These are phyloP conservation scores for Philaethria dido DNA, from an alignment of 2,888 invertebrate species.

Conservation along the genomic window DNA sequence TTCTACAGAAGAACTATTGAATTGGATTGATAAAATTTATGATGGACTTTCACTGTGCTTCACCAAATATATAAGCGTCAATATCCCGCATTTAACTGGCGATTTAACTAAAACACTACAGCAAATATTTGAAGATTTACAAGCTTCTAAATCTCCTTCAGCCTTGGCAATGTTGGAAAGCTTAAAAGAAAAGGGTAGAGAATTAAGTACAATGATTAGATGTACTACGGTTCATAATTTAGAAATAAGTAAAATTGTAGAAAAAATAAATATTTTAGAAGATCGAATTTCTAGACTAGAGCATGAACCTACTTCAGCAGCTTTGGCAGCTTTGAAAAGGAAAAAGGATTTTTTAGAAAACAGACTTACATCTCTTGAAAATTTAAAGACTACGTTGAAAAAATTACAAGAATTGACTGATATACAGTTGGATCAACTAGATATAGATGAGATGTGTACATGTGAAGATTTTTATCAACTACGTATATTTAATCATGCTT, in stretches of 20 bases:
- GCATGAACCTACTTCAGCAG: slow-evolving; percentile 61
- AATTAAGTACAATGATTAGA: slow-evolving; percentile 63
- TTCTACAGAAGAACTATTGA: slow-evolving; percentile 60
- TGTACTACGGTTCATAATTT: slow-evolving; percentile 60
- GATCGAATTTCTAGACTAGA: slow-evolving; percentile 64
- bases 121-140: slow-evolving; percentile 64
- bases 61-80: slow-evolving; percentile 60
- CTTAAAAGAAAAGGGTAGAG: slow-evolving; percentile 60
- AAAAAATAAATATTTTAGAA: slow-evolving; percentile 65
- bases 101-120: slow-evolving; percentile 70
- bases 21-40: slow-evolving; percentile 71
- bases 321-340: slow-evolving; percentile 61
- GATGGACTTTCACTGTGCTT: slow-evolving; percentile 63
- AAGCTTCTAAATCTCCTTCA: slow-evolving; percentile 51
- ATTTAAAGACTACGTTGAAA: slow-evolving; percentile 62
- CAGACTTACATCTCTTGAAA: slow-evolving; percentile 62
- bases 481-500: slow-evolving; percentile 70
- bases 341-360: slow-evolving; percentile 68
- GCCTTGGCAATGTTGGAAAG: slow-evolving; percentile 57
- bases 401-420: slow-evolving; percentile 53
- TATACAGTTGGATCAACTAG: slow-evolving; percentile 50
- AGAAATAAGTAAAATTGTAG: slow-evolving; percentile 67
- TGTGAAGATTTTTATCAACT: slow-evolving; percentile 72
- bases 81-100: slow-evolving; percentile 55
- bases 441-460: slow-evolving; percentile 58